Evolutionary conservation across 2,113 vertebrate species (phyloP).

Genomic region (Gobiocypris rarus): DNA sequence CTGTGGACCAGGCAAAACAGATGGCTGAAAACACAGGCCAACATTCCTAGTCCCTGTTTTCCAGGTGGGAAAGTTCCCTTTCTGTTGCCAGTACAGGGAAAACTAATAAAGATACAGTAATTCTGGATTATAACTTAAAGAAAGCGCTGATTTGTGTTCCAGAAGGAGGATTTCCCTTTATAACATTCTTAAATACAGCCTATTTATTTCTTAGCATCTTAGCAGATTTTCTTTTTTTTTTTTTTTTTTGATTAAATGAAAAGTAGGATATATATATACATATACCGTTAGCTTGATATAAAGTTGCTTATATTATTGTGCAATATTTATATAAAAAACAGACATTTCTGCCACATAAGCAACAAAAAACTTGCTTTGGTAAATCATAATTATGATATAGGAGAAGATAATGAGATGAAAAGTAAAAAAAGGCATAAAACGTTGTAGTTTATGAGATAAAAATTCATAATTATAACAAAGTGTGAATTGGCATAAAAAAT

Average conservation of each 20-base stretch:
- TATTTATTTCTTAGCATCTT: not conserved
- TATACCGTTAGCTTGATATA: too few species aligned
- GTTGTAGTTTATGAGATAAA: too few species aligned
- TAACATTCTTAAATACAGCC: not conserved
- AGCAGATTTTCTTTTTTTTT: not conserved
- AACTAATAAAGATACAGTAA: slow-evolving; percentile 55
- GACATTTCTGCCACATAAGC: too few species aligned
- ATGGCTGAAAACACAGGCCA: slow-evolving; percentile 70
- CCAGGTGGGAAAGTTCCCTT: slow-evolving; percentile 74
- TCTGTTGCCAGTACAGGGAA: slow-evolving; percentile 66
- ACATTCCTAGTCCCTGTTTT: slow-evolving; percentile 73
- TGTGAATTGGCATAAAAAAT: not conserved
- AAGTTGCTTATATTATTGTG: too few species aligned
- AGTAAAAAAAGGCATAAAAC: not conserved
- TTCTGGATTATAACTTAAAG: slow-evolving; percentile 73
- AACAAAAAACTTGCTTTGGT: not conserved
- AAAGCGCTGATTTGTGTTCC: slow-evolving; percentile 66
- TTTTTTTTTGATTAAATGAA: not conserved
- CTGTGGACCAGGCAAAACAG: slow-evolving; percentile 69
- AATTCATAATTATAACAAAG: not conserved
- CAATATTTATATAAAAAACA: too few species aligned
- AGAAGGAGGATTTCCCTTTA: slow-evolving; percentile 53
- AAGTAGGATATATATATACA: not conserved
- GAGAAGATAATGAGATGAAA: not conserved
- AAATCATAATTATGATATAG: not conserved